phyloP scores from a whole-genome alignment of 2,888 invertebrate species.

The Nomada fabriciana region DNA sequence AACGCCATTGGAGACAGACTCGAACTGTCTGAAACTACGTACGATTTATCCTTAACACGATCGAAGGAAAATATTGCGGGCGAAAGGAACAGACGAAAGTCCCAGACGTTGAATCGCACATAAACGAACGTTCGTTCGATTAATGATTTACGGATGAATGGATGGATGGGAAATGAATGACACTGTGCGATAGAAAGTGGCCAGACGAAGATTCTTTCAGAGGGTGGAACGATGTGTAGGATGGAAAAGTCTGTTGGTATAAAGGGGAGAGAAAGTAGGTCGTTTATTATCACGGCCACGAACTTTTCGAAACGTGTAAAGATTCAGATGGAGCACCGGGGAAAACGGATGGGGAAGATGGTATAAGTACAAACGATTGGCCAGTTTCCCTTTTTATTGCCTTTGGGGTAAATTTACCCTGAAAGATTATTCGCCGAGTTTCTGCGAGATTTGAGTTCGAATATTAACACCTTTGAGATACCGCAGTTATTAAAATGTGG shows the following conservation, averaged over 20 bases:
- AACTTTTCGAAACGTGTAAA: conserved; percentile 33
- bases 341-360: not conserved
- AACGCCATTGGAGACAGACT: conserved; percentile 1
- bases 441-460: not conserved
- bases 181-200: conserved; percentile 17
- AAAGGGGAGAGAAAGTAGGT: conserved; percentile 32
- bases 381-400: not conserved
- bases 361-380: conserved; percentile 4
- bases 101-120: conserved; percentile 10
- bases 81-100: too few relatives aligned
- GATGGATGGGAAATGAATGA: conserved; percentile 12
- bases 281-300: conserved; percentile 37
- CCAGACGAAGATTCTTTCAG: conserved; percentile 9
- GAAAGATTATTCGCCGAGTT: not conserved
- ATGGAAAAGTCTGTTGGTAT: not conserved
- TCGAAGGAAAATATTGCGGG: not conserved
- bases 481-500: too few relatives aligned
- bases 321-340: not conserved
- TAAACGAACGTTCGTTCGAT: conserved; percentile 22
- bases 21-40: not conserved
- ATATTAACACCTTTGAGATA: too few relatives aligned
- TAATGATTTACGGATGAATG: conserved; percentile 17
- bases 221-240: conserved; percentile 8
- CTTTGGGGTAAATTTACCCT: not conserved
- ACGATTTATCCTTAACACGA: conserved; percentile 34